These are phyloP conservation scores for Psylliodes chrysocephalus DNA, from an alignment of 2,888 invertebrate genomes.

Conservation along the genomic window DNA sequence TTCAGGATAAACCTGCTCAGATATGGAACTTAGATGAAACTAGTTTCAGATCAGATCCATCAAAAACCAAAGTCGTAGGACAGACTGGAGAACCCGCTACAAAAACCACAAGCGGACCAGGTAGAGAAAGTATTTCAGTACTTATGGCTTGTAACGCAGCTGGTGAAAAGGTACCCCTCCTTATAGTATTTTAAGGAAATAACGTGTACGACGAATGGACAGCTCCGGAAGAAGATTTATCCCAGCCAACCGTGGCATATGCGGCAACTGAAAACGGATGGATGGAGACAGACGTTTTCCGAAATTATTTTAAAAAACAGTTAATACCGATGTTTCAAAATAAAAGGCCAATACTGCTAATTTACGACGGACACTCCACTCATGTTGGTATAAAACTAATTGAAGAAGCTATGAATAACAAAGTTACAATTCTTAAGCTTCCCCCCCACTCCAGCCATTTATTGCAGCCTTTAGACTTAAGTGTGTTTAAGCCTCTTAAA, in stretches of 20 bases:
- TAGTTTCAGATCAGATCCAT: conserved; percentile 36
- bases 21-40: background rate
- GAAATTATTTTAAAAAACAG: conserved; percentile 8
- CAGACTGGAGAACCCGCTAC: conserved; percentile 12
- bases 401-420: too few species aligned
- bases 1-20: conserved; percentile 13
- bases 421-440: too few species aligned
- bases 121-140: background rate
- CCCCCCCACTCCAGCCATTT: conserved; percentile 48
- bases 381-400: too few species aligned
- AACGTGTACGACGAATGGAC: conserved; percentile 6
- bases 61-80: conserved; percentile 38
- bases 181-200: conserved; percentile 27
- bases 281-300: too few species aligned
- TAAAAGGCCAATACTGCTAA: too few species aligned
- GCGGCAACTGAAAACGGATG: conserved; percentile 17
- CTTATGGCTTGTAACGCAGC: conserved; percentile 16
- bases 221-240: too few species aligned
- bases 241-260: too few species aligned
- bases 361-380: too few species aligned
- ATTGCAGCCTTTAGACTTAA: conserved; percentile 50
- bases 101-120: background rate
- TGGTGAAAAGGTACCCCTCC: conserved; percentile 5
- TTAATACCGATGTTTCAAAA: background rate
- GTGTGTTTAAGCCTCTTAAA: conserved; percentile 48